Evolutionary conservation across 1,140 invertebrate genomes (phyloP).

Genomic region (Drosophila micromelanica): DNA sequence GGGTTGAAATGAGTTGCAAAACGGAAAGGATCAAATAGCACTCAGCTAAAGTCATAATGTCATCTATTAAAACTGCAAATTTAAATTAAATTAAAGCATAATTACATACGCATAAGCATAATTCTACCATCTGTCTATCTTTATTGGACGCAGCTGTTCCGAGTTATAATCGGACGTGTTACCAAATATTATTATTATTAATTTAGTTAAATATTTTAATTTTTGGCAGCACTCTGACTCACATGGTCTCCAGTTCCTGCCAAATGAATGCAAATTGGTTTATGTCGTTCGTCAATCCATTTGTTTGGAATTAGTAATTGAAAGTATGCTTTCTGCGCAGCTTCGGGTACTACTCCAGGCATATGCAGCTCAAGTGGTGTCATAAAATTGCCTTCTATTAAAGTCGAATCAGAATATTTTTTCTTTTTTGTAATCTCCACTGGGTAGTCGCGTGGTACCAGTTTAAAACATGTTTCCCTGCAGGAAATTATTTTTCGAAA

Average conservation of each 20-base stretch:
- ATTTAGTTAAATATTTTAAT: background rate
- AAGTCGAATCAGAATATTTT: slow-evolving; percentile 89
- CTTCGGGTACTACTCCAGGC: slow-evolving; percentile 94
- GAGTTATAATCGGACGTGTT: too few species aligned
- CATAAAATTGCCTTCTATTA: slow-evolving; percentile 95
- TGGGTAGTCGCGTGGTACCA: slow-evolving; percentile 93
- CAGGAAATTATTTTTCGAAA: slow-evolving; percentile 95
- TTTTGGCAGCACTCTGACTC: slow-evolving; percentile 82
- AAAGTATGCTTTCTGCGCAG: slow-evolving; percentile 92
- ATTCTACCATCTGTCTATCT: too few species aligned
- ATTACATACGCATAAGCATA: too few species aligned
- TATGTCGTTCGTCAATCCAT: slow-evolving; percentile 89
- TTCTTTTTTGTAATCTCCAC: slow-evolving; percentile 96
- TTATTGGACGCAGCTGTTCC: too few species aligned
- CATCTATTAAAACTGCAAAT: too few species aligned
- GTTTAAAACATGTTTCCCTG: slow-evolving; percentile 91
- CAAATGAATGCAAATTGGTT: slow-evolving; percentile 96
- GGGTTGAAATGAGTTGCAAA: too few species aligned
- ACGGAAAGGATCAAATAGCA: too few species aligned
- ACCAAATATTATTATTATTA: too few species aligned
- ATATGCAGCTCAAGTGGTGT: slow-evolving; percentile 93
- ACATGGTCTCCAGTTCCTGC: slow-evolving; percentile 99
- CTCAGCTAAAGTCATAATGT: too few species aligned
- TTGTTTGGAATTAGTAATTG: slow-evolving; percentile 93
- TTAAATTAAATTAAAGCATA: too few species aligned